These are phyloP conservation scores for Euthynnus affinis DNA, from an alignment of 2,797 vertebrate species.

Conservation along the genomic window DNA sequence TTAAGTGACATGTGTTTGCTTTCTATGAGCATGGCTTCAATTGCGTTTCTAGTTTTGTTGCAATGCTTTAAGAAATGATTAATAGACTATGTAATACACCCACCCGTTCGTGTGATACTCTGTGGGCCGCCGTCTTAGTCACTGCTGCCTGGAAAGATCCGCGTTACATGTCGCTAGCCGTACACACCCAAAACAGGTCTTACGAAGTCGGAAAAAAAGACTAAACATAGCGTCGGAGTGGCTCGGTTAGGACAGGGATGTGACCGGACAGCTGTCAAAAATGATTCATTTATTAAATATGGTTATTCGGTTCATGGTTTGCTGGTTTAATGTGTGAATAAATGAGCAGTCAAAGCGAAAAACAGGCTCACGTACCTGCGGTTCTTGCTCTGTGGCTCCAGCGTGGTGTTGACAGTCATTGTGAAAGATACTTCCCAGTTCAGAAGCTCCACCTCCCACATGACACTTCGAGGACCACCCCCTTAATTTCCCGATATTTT, in stretches of 20 bases:
- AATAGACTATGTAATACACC: background rate
- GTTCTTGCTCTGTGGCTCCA: conserved; percentile 19
- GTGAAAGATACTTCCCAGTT: background rate
- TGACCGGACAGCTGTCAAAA: background rate
- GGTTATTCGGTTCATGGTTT: background rate
- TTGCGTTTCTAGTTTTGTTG: background rate
- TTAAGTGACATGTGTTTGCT: background rate
- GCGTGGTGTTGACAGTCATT: background rate
- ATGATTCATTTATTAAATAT: conserved; percentile 24
- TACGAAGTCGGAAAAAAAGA: background rate
- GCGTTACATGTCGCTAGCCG: background rate
- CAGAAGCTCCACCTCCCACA: conserved; percentile 3
- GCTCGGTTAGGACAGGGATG: background rate
- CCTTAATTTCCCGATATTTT: background rate
- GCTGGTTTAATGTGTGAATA: background rate
- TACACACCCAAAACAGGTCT: background rate
- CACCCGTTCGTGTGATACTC: background rate
- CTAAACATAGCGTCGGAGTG: background rate
- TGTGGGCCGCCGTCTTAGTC: conserved; percentile 18
- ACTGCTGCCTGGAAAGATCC: background rate
- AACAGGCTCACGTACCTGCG: conserved; percentile 61
- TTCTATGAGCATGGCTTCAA: background rate
- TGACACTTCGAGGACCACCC: conserved; percentile 1
- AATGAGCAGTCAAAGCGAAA: conserved; percentile 46
- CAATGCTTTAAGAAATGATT: background rate